Conservation (phyloP, 2,113 vertebrate species). For the Kryptolebias marmoratus region DNA sequence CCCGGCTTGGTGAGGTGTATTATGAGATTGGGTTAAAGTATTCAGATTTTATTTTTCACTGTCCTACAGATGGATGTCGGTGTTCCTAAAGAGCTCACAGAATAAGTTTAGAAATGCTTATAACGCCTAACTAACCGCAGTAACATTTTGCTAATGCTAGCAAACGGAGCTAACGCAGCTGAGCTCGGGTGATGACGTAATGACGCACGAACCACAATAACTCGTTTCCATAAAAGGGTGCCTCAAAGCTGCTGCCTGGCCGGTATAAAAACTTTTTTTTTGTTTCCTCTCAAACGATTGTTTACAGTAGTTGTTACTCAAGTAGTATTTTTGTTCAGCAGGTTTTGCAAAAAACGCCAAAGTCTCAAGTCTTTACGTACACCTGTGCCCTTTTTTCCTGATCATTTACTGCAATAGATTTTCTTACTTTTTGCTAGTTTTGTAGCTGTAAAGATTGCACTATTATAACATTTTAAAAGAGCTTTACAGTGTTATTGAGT, state of each 20-base stretch:
- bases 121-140: background rate
- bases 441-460: too few species aligned
- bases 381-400: too few species aligned
- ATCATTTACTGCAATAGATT: too few species aligned
- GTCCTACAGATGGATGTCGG: rapidly evolving
- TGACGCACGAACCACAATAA: slow-evolving; percentile 52
- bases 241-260: slow-evolving; percentile 28
- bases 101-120: background rate
- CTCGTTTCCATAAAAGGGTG: slow-evolving; percentile 51
- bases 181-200: slow-evolving; percentile 74
- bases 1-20: slow-evolving; percentile 2
- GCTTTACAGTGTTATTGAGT: too few species aligned
- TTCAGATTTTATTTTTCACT: too few species aligned
- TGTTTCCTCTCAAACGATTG: background rate
- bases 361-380: too few species aligned
- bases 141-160: slow-evolving; percentile 25
- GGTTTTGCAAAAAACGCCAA: background rate
- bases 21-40: rapidly evolving
- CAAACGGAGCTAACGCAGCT: slow-evolving; percentile 53
- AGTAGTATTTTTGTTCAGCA: background rate
- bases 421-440: too few species aligned
- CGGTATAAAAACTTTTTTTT: background rate
- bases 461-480: too few species aligned
- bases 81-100: rapidly evolving
- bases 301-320: background rate